A percentile compares a stretch with the other conserved stretches of the same genome.
phyloP scores from a whole-genome alignment of 37 sponge, comb jelly and placozoan species.

The Ianthella basta region DNA sequence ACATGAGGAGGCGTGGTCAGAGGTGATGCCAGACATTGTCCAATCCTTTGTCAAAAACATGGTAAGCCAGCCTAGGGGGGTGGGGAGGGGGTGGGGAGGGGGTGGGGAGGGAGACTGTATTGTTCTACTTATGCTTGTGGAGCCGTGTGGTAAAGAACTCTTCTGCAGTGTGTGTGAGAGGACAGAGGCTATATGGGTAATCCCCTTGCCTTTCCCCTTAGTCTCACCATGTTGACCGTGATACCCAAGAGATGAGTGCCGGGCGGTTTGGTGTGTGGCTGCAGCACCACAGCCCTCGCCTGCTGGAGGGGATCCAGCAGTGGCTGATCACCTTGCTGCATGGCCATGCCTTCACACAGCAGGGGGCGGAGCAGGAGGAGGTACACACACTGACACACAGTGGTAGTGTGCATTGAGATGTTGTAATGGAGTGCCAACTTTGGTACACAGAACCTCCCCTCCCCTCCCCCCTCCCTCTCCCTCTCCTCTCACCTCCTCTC shows the following conservation, averaged over 20 bases:
- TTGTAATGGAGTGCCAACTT: conserved; percentile 40
- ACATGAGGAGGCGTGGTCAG: conserved; percentile 29
- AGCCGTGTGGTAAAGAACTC: conserved; percentile 20
- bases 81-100: background rate
- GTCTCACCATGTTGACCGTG: conserved; percentile 13
- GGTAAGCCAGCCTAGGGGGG: conserved; percentile 56
- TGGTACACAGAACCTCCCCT: background rate
- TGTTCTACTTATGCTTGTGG: conserved; percentile 42
- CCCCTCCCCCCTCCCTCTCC: background rate
- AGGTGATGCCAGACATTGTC: background rate
- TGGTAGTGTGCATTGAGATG: conserved; percentile 34
- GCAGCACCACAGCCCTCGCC: conserved; percentile 45
- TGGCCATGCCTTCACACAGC: conserved; percentile 20
- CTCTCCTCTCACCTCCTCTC: background rate
- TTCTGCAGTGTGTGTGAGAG: background rate
- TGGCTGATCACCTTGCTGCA: conserved; percentile 53
- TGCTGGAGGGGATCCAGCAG: conserved; percentile 58
- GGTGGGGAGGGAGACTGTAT: background rate
- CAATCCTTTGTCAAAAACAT: conserved; percentile 27
- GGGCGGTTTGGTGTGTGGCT: conserved; percentile 53
- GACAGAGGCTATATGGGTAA: too few relatives aligned
- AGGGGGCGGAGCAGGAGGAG: background rate
- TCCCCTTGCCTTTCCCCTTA: background rate
- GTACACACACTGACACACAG: too few relatives aligned
- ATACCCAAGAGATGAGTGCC: conserved; percentile 22